These are phyloP conservation scores for Euglossa dilemma DNA, from an alignment of 1,140 invertebrate species.

Conservation along the genomic window DNA sequence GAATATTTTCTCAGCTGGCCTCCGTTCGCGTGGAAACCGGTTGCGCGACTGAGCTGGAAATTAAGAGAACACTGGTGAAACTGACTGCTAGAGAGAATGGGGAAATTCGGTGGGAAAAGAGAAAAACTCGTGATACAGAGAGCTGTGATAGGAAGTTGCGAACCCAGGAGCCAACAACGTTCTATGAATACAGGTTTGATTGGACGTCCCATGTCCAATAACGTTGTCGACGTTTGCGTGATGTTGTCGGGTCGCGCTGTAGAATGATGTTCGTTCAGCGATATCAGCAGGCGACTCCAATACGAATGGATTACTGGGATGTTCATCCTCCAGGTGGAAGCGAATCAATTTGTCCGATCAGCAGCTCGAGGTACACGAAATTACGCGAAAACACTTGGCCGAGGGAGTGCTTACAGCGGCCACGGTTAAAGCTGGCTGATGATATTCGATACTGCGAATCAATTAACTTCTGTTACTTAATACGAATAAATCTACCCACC, in stretches of 20 bases:
- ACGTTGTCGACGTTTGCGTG: slow-evolving; percentile 35
- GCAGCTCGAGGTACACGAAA: background rate
- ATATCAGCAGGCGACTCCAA: slow-evolving; percentile 17
- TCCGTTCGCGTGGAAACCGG: background rate
- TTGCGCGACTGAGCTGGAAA: background rate
- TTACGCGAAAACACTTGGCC: slow-evolving; percentile 16
- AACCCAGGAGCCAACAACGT: background rate
- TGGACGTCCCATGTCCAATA: slow-evolving; percentile 43
- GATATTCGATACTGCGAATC: background rate
- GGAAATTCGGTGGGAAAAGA: background rate
- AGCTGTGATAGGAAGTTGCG: background rate
- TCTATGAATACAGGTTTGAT: slow-evolving; percentile 50
- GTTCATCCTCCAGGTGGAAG: slow-evolving; percentile 15
- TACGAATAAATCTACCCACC: too few species aligned
- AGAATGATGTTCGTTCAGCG: slow-evolving; percentile 31
- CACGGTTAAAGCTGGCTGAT: background rate
- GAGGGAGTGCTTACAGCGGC: background rate
- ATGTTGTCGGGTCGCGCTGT: slow-evolving; percentile 13
- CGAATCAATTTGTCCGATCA: slow-evolving; percentile 41
- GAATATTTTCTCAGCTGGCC: background rate
- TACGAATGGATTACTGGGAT: slow-evolving; percentile 20
- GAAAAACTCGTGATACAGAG: background rate
- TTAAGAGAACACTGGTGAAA: background rate
- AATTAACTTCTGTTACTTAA: background rate
- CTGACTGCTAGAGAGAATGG: background rate